Evolutionary conservation across 2,797 vertebrate genomes (phyloP).

Genomic region (Sparidentex hasta): DNA sequence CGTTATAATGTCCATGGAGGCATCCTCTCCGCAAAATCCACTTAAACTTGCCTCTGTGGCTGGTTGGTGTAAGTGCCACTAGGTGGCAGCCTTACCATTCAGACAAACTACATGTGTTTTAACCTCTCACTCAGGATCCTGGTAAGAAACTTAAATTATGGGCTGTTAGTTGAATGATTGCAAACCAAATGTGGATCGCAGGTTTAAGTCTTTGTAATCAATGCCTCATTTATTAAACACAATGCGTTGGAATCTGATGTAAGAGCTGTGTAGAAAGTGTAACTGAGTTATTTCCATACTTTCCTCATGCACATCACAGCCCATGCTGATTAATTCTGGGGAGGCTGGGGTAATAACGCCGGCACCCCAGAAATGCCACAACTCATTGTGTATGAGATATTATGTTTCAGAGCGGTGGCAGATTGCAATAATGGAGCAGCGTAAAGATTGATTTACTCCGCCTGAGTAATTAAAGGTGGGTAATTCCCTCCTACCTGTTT

Average conservation of each 20-base stretch:
- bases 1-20: neutral
- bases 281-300: neutral
- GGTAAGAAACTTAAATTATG: neutral
- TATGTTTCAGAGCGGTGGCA: constrained; percentile 25
- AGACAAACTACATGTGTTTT: neutral
- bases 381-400: constrained; percentile 24
- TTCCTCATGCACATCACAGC: neutral
- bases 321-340: neutral
- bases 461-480: constrained; percentile 54
- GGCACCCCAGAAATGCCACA: constrained; percentile 30
- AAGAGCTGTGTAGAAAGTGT: neutral
- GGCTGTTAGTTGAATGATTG: neutral
- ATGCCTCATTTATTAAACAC: neutral
- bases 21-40: neutral
- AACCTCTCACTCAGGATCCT: neutral
- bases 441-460: constrained; percentile 52
- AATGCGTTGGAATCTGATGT: neutral
- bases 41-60: neutral
- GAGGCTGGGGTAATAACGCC: constrained; percentile 19
- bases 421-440: constrained; percentile 47
- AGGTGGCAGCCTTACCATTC: constrained; percentile 60
- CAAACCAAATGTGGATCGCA: neutral
- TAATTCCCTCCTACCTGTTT: constrained; percentile 46
- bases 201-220: neutral
- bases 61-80: constrained; percentile 27